Evolutionary conservation across 2,113 vertebrate genomes (phyloP), one percentile per base, ranked within the genome.

Genomic region (Pedionomus torquatus): DNA sequence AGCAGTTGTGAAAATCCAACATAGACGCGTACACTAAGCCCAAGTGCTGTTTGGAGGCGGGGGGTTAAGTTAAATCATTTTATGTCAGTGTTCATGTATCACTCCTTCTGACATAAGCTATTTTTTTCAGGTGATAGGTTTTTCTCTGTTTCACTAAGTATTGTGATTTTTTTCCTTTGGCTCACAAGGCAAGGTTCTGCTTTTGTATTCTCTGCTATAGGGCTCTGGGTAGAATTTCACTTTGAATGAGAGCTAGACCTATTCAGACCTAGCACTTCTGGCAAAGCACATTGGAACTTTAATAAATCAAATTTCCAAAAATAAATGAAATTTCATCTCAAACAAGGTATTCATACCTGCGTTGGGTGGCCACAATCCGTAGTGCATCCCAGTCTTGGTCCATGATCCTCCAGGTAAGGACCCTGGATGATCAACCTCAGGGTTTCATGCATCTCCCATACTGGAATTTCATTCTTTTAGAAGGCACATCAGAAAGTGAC

Each of bases 281-380:
- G 55, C 35, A 65, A 43, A 70, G 48, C 31, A 74, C 1, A 0
- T 2, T 83, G 51, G 33, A 71, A n/a, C 72, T 23, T 21, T 12
- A 51, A 41, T 54, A 49, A 81, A 83, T 17, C 31, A 19, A 75
- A 48, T 13, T 5, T 23, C 17, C 43, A 16, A 85, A 71, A 72
- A 35, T 26, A 79, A 63, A 78, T 28, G 37, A 48, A 60, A 43
- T 30, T 65, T 89, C 13, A 51, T 26, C 35, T 23, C 10, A 30
- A 57, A 31, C 16, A 19, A 28, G 13, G 2, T 33, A 33, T 30
- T 35, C 0, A 0, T 31, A 19, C 21, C 17, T 30, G 7, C 6
- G 0, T 1, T 46, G 18, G 4, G 5, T 23, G 41, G 37, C 24
- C 37, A 54, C 30, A 80, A 13, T 24, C 43, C 49, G 16, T 16